A percentile compares a stretch with the other conserved stretches of the same genome.
phyloP scores from a whole-genome alignment of 2,113 vertebrate genomes.

The Sialia sialis region DNA sequence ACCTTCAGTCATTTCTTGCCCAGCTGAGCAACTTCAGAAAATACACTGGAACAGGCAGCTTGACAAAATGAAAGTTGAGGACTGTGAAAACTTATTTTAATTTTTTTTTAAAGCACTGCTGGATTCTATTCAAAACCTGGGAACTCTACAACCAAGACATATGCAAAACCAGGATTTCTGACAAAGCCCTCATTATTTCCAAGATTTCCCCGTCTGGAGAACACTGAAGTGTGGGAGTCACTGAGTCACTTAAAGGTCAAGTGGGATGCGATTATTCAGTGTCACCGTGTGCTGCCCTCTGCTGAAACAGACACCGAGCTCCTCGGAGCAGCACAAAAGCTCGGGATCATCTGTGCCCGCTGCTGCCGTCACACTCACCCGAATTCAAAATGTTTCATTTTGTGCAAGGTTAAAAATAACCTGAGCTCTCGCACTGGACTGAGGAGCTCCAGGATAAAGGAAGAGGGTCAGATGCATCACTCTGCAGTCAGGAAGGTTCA shows the following conservation, averaged over 20 bases:
- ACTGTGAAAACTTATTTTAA: background rate
- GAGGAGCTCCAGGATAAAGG: background rate
- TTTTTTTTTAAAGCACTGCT: background rate
- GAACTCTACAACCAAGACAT: background rate
- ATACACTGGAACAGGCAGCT: background rate
- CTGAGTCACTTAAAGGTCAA: constrained; percentile 12
- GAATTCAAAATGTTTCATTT: background rate
- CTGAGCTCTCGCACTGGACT: background rate
- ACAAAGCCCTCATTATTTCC: background rate
- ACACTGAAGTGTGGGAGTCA: background rate
- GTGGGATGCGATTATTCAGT: background rate
- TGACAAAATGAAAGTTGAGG: background rate
- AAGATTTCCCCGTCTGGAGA: background rate
- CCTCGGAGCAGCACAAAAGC: background rate
- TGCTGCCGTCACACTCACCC: background rate
- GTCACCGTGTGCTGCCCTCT: constrained; percentile 26
- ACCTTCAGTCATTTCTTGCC: background rate
- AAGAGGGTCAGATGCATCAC: rapidly evolving
- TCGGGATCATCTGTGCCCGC: background rate
- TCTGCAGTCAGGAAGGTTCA: background rate
- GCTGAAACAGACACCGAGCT: background rate
- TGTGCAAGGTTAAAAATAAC: background rate
- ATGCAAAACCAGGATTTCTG: background rate
- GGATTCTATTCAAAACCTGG: background rate
- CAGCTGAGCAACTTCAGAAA: background rate